These are phyloP conservation scores for Heliocidaris tuberculata DNA, from an alignment of 35 echinoderm and acorn worm genomes.

Conservation along the genomic window DNA sequence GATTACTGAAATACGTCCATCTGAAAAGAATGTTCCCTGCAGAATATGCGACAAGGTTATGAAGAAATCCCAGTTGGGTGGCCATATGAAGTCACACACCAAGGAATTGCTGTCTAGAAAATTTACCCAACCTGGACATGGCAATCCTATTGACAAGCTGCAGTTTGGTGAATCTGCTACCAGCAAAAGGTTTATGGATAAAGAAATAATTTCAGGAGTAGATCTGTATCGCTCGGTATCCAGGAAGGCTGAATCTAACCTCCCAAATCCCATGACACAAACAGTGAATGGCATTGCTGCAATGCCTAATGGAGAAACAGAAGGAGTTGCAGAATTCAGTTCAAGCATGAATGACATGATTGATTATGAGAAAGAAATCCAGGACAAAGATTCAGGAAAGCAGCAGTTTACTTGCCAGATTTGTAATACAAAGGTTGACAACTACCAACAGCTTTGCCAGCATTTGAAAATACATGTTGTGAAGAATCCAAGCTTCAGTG, in stretches of 20 bases:
- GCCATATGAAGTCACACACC: slow-evolving; percentile 40
- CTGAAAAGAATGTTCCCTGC: slow-evolving; percentile 28
- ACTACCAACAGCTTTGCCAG: neutral
- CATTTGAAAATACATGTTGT: slow-evolving; percentile 41
- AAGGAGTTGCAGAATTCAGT: neutral
- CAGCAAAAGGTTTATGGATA: neutral
- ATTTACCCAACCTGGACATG: neutral
- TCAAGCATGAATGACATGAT: neutral
- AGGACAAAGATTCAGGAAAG: neutral
- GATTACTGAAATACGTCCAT: neutral
- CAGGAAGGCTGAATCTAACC: neutral
- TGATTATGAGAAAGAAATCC: neutral
- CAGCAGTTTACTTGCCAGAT: neutral
- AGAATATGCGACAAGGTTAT: slow-evolving; percentile 40
- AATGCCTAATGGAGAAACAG: neutral
- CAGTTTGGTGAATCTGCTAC: neutral
- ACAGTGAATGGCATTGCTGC: neutral
- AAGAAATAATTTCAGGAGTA: slow-evolving; percentile 5
- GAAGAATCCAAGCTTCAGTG: neutral
- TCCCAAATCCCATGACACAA: neutral
- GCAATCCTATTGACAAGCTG: neutral
- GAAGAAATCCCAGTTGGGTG: slow-evolving; percentile 40
- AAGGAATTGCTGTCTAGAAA: slow-evolving; percentile 10
- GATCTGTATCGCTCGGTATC: neutral
- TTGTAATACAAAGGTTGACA: neutral